Percentiles rank a stretch among this genome's conserved stretches.
Evolutionary conservation across 1,140 invertebrate species (phyloP).

Genomic region (Lordiphosa mommai): DNA sequence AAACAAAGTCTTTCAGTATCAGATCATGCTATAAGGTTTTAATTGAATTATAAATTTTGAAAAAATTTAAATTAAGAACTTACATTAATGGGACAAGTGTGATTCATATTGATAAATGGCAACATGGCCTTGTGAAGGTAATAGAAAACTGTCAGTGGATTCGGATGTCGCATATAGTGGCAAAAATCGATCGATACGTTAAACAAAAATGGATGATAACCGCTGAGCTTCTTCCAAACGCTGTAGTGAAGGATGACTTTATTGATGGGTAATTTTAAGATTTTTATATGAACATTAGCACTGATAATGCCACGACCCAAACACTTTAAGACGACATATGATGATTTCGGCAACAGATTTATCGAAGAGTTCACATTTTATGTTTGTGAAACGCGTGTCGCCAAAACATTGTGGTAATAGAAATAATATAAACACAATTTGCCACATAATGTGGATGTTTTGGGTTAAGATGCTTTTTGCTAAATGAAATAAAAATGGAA

Average conservation of each 20-base stretch:
- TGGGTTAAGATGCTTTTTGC: no score
- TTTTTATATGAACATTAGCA: conserved; percentile 1
- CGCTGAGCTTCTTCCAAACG: conserved; percentile 17
- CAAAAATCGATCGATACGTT: conserved; percentile 19
- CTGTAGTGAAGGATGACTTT: not conserved
- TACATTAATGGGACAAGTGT: conserved; percentile 22
- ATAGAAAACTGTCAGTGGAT: conserved; percentile 10
- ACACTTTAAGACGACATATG: conserved; percentile 10
- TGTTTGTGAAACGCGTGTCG: conserved; percentile 21
- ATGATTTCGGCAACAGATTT: not conserved
- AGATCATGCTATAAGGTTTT: not conserved
- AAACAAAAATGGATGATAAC: conserved; percentile 33
- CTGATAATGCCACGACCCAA: conserved; percentile 25
- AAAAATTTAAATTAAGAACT: not conserved
- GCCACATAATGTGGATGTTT: no score
- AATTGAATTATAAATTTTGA: rapidly evolving
- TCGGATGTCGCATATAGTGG: conserved; percentile 14
- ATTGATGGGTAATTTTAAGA: not conserved
- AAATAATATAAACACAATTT: no score
- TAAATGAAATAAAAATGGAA: no score
- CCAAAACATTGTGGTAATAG: no score
- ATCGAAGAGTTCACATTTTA: conserved; percentile 16
- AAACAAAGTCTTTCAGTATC: conserved; percentile 28
- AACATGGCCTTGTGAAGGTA: conserved; percentile 4
- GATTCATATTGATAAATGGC: conserved; percentile 20